Base-by-base conservation (phyloP, 2,113 vertebrate species). In the Sinocyclocheilus grahami region DNA sequence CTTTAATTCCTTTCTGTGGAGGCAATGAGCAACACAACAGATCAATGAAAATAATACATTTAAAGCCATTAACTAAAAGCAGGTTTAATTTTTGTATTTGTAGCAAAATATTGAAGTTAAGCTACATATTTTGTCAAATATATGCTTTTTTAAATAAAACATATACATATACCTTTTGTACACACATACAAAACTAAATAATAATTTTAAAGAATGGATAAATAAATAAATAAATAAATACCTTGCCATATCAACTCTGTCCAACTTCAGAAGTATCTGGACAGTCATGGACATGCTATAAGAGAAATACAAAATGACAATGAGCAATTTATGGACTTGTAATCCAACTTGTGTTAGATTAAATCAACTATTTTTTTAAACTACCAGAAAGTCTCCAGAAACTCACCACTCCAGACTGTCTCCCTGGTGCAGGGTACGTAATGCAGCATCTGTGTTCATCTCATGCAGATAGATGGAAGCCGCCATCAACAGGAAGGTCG, bases 241-340 rank as follows among this genome's bases (percentile, higher is more conserved):
- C 98, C 98, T 96, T 78, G 98, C 97, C 6, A 99, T 92, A 88
- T 99, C 98, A 1, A 98, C 94, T 86, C 98, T 95, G 93, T 99
- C 97, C 8, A 98, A 93, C 91, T 96, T 97, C 88, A 99, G 95
- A 7, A 98, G 92, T 16, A 97, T 94, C 92, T 99, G 98, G 87
- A 99, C 94, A 2, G 90, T 97, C 97, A 97, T 99, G 62, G 97
- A 97, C 94, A 95, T 95, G 91, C 98, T 99, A 91, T 5, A 88
- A 74, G 76, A 30, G 0, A 89, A 53, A 82, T 24, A 63, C 46
- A 55, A 83, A 71, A 65, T 13, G 5, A 60, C 13, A 48, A 14
- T 42, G 10, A 74, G 8, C 22, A 69, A 69, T 2, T 48, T 71
- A 20, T 11, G 7, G 22, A 27, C 24, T 48, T 51, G n/a, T 27